Percentiles rank a stretch among this genome's conserved stretches.
phyloP scores from a whole-genome alignment of 2,797 vertebrate species.

The Lates japonicus region DNA sequence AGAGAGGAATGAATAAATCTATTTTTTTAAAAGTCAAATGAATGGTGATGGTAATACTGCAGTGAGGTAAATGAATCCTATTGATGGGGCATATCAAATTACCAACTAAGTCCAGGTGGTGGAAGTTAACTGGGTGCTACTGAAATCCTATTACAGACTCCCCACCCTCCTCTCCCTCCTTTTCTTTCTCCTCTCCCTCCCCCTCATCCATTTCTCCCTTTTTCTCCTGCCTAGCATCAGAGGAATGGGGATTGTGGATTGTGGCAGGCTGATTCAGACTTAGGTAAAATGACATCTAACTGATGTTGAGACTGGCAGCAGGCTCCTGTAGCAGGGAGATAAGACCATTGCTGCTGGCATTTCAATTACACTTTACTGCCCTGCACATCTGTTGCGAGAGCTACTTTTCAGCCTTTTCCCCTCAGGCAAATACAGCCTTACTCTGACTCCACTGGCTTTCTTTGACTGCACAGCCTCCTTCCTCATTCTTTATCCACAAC shows the following conservation, averaged over 20 bases:
- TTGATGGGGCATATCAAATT: conserved; percentile 90
- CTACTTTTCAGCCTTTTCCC: conserved; percentile 85
- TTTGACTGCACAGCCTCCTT: conserved; percentile 78
- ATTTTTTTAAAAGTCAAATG: conserved; percentile 80
- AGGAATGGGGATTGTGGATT: conserved; percentile 86
- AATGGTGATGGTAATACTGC: conserved; percentile 78
- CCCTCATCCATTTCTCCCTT: conserved; percentile 73
- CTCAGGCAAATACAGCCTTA: conserved; percentile 83
- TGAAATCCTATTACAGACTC: conserved; percentile 88
- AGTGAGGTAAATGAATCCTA: conserved; percentile 86
- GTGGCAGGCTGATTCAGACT: conserved; percentile 90
- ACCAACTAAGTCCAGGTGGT: conserved; percentile 88
- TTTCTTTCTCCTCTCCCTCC: conserved; percentile 67
- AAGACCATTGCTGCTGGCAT: conserved; percentile 92
- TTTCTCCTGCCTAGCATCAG: conserved; percentile 84
- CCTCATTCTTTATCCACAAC: conserved; percentile 78
- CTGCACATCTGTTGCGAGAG: conserved; percentile 90
- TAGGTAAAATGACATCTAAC: conserved; percentile 92
- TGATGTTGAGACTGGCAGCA: conserved; percentile 91
- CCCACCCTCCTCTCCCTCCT: conserved; percentile 65
- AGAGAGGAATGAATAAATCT: conserved; percentile 67
- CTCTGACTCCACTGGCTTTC: conserved; percentile 80
- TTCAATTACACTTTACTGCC: conserved; percentile 93
- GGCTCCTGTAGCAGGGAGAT: conserved; percentile 90
- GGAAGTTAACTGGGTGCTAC: conserved; percentile 88